Evolutionary conservation across 37 sponge, comb jelly and placozoan genomes (phyloP).

Genomic region (Aplysina aerophoba): DNA sequence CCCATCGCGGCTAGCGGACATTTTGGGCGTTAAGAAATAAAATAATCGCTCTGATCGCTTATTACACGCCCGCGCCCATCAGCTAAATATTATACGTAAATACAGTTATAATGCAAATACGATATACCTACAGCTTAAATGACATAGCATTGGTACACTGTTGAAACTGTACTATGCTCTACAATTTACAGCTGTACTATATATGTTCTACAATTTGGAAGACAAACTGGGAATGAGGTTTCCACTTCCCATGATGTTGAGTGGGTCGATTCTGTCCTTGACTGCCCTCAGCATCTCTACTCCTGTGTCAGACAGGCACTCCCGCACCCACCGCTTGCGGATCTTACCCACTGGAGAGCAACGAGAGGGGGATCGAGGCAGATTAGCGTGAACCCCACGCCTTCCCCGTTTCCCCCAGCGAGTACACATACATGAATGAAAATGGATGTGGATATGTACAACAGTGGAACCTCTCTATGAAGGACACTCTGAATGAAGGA

Average conservation of each 20-base stretch:
- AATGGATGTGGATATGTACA: too few relatives aligned
- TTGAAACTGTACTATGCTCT: too few relatives aligned
- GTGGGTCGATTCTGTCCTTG: constrained; percentile 80
- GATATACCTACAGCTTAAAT: not conserved
- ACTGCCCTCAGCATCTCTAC: constrained; percentile 81
- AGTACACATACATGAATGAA: too few relatives aligned
- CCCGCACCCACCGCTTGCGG: constrained; percentile 75
- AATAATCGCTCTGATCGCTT: too few relatives aligned
- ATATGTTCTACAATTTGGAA: too few relatives aligned
- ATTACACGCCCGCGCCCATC: too few relatives aligned
- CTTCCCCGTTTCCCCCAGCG: too few relatives aligned
- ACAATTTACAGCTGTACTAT: too few relatives aligned
- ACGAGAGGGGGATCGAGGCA: too few relatives aligned
- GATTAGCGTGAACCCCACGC: too few relatives aligned
- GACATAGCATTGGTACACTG: not conserved
- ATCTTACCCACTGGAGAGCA: constrained; percentile 85
- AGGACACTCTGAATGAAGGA: too few relatives aligned
- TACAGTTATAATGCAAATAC: not conserved
- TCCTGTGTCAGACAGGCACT: constrained; percentile 68
- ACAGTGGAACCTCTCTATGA: too few relatives aligned
- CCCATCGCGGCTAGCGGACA: not conserved
- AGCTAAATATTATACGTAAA: not conserved
- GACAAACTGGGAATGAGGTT: constrained; percentile 67
- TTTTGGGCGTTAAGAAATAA: not conserved
- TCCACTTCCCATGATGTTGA: constrained; percentile 80